A percentile compares a stretch with the other conserved stretches of the same genome.
Conservation (phyloP, 2,113 vertebrate genomes). For the Crotophaga sulcirostris region DNA sequence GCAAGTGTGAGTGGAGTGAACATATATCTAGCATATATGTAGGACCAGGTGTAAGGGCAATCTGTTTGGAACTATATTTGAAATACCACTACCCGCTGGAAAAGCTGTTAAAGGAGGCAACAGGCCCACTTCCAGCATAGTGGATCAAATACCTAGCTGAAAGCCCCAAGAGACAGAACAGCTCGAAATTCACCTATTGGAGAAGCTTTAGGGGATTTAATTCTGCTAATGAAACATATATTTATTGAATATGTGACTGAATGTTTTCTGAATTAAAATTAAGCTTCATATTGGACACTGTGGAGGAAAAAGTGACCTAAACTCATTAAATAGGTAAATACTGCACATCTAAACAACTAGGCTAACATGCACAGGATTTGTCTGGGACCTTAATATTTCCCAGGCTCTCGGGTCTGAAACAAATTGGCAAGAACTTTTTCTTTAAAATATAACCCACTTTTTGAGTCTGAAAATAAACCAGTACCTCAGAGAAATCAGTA, state of each 20-base stretch:
- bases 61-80: not conserved
- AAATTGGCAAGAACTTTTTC: not conserved
- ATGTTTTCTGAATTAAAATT: not conserved
- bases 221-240: not conserved
- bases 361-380: not conserved
- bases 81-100: not conserved
- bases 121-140: not conserved
- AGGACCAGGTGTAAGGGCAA: not conserved
- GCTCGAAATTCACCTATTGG: not conserved
- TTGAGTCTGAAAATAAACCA: not conserved
- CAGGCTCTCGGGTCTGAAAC: not conserved
- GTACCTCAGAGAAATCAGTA: not conserved
- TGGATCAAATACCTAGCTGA: not conserved
- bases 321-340: not conserved
- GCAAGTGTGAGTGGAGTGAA: not conserved
- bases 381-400: not conserved
- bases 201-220: not conserved
- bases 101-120: not conserved
- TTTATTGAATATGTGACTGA: not conserved
- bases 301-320: not conserved
- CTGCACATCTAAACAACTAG: not conserved
- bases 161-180: not conserved
- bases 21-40: not conserved
- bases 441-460: not conserved
- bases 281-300: not conserved